phyloP scores from a whole-genome alignment of 2,888 invertebrate genomes.

The Osedax fenrisi region DNA sequence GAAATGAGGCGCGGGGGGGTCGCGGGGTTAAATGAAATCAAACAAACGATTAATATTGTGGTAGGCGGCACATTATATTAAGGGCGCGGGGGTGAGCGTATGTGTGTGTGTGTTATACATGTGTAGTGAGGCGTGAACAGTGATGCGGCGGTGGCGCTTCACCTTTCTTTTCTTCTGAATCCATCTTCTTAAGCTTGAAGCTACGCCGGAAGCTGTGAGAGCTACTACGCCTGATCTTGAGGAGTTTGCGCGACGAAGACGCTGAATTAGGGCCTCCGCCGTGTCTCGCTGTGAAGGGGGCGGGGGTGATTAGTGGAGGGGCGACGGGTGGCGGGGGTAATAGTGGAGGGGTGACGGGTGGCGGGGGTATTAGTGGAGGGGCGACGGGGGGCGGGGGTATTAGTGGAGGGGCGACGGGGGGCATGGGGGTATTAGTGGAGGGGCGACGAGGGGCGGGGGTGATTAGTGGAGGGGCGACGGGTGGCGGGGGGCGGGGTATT shows the following conservation, averaged over 20 bases:
- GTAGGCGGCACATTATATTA: too few relatives aligned
- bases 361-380: not conserved
- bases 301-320: not conserved
- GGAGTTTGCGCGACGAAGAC: conserved; percentile 43
- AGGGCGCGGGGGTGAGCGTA: too few relatives aligned
- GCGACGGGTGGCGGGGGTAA: not conserved
- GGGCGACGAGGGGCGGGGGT: not conserved
- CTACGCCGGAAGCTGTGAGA: conserved; percentile 51
- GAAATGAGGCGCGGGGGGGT: too few relatives aligned
- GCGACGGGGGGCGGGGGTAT: not conserved
- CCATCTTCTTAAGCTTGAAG: conserved; percentile 62
- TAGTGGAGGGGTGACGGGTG: not conserved
- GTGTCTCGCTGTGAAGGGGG: not conserved
- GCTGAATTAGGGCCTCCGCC: not conserved
- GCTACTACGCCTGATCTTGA: conserved; percentile 49
- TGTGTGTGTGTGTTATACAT: too few relatives aligned
- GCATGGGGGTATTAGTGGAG: not conserved
- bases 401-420: not conserved
- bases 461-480: not conserved
- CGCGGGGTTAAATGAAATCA: too few relatives aligned
- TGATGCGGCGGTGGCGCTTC: too few relatives aligned
- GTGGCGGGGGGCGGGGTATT: not conserved
- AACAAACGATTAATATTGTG: too few relatives aligned
- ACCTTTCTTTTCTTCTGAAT: conserved; percentile 56
- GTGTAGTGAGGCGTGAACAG: too few relatives aligned